Evolutionary conservation across 2,113 vertebrate genomes (phyloP).

Genomic region (Fregetta grallaria): DNA sequence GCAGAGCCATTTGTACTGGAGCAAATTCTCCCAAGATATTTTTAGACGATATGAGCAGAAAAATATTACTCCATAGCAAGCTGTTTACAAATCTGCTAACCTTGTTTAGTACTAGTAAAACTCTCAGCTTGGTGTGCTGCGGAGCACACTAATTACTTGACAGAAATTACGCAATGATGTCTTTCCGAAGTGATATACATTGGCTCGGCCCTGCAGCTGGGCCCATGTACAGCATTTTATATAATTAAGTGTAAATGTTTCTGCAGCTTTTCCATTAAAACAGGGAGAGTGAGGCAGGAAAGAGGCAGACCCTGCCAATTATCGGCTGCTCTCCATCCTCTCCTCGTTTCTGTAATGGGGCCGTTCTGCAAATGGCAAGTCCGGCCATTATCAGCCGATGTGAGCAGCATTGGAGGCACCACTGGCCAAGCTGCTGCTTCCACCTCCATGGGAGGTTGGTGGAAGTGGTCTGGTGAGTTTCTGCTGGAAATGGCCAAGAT

Average conservation of each 20-base stretch:
- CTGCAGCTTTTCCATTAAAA: constrained; percentile 5
- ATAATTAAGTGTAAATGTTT: not conserved
- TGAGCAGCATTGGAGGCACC: accelerated
- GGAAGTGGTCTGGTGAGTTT: not conserved
- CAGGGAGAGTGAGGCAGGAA: not conserved
- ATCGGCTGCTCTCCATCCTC: accelerated
- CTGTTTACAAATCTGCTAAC: constrained; percentile 26
- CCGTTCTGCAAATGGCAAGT: not conserved
- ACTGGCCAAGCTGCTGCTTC: not conserved
- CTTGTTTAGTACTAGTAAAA: constrained; percentile 27
- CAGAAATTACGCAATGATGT: not conserved
- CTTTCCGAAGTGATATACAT: not conserved
- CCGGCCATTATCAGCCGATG: accelerated
- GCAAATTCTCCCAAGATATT: constrained; percentile 8
- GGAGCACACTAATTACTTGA: constrained; percentile 10
- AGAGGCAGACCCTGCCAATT: not conserved
- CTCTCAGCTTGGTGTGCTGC: not conserved
- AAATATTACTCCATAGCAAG: constrained; percentile 41
- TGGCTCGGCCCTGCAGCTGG: not conserved
- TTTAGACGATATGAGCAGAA: constrained; percentile 9
- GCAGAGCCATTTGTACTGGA: constrained; percentile 1
- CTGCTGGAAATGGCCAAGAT: accelerated
- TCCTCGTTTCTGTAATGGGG: not conserved
- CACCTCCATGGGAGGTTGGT: not conserved
- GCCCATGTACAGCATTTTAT: not conserved